These are phyloP conservation scores for Cinclus cinclus DNA, from an alignment of 2,113 vertebrate species.

Conservation along the genomic window DNA sequence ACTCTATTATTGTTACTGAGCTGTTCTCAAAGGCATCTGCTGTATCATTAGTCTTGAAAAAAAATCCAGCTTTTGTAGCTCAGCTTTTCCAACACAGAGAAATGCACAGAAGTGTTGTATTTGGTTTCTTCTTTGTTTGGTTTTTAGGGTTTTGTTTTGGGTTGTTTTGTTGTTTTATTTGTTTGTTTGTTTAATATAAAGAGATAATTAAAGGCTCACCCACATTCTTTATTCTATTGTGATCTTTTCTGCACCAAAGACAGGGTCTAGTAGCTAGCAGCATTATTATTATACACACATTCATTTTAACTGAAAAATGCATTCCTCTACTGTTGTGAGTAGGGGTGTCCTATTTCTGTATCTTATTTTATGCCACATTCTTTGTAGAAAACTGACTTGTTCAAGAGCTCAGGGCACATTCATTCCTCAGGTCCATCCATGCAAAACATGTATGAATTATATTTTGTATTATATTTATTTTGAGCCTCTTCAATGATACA, in stretches of 20 bases:
- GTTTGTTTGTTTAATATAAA: not conserved
- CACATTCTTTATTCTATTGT: not conserved
- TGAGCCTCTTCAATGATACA: not conserved
- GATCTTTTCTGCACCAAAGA: not conserved
- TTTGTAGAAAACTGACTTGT: not conserved
- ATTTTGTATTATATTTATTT: not conserved
- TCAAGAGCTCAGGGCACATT: not conserved
- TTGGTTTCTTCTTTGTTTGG: not conserved
- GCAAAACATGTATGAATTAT: not conserved
- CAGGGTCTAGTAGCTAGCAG: not conserved
- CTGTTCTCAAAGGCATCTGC: not conserved
- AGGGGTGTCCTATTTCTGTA: fast-evolving
- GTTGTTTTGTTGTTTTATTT: not conserved
- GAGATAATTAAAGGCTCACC: not conserved
- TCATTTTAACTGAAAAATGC: not conserved
- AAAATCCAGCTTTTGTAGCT: not conserved
- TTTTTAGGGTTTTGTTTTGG: not conserved
- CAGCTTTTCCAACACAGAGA: not conserved
- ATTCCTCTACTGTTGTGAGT: not conserved
- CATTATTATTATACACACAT: not conserved
- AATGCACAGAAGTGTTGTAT: not conserved
- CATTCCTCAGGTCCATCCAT: not conserved
- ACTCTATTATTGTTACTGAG: not conserved
- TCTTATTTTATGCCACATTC: not conserved
- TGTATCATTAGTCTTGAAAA: not conserved